These are phyloP conservation scores for Sipha flava DNA, from an alignment of 1,140 invertebrate species.

Conservation along the genomic window DNA sequence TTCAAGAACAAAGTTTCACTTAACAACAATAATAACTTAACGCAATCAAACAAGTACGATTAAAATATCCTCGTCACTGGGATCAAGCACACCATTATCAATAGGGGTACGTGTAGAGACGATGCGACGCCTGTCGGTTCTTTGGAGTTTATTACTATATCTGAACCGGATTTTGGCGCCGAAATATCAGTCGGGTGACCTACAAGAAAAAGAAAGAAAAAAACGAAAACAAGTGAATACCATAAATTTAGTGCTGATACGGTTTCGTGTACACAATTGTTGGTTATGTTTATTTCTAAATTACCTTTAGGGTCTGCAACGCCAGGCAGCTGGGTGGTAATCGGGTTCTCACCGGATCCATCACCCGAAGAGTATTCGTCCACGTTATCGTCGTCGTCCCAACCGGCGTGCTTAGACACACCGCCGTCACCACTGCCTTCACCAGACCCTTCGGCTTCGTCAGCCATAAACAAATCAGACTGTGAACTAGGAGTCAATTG, in stretches of 20 bases:
- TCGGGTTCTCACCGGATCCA: slow-evolving; percentile 43
- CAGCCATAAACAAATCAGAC: slow-evolving; percentile 41
- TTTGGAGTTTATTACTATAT: background rate
- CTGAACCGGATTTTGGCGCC: background rate
- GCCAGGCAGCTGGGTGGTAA: background rate
- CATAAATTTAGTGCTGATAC: too few relatives aligned
- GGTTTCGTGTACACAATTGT: too few relatives aligned
- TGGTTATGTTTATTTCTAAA: background rate
- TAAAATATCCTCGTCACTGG: background rate
- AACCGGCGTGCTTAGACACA: background rate
- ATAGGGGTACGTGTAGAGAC: background rate
- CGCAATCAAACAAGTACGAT: background rate
- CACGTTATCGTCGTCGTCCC: slow-evolving; percentile 37
- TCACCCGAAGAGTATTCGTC: slow-evolving; percentile 44
- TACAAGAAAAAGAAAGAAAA: background rate
- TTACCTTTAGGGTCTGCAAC: background rate
- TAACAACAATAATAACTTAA: slow-evolving; percentile 22
- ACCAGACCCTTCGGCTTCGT: slow-evolving; percentile 42
- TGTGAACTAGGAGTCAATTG: slow-evolving; percentile 43
- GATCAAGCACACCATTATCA: background rate
- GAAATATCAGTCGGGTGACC: background rate
- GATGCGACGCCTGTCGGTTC: background rate
- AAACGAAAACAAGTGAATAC: background rate
- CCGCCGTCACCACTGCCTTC: slow-evolving; percentile 39
- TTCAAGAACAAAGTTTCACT: slow-evolving; percentile 12